Base-by-base conservation (phyloP, 2,797 vertebrate genomes). In the Ambastaia sidthimunki region DNA sequence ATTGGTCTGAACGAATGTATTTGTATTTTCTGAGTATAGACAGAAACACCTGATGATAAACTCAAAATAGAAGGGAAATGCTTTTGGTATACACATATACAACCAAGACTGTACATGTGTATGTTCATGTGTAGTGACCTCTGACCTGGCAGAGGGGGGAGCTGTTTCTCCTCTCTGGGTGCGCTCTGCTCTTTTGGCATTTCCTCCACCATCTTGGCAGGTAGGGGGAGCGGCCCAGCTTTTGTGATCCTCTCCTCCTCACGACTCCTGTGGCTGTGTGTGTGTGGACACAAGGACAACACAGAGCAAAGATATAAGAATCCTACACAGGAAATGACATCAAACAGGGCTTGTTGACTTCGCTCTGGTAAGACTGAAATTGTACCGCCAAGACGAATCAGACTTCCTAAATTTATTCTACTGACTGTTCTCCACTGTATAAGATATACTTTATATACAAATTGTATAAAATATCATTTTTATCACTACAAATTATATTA, bases 111-210 rank as follows among this genome's bases (percentile, higher is more conserved):
- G 44, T 74, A 41, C 16, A 62, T 52, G 50, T 10, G 65, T 57
- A n/a, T 21, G 54, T 59, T 23, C 31, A 44, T 72, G 44, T 72
- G 70, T 47, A 52, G 76, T 41, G 1, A 69, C 73, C 44, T 81
- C 90, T 93, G 83, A 98, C 98, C 98, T 95, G 97, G 97, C 80
- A 98, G 93, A 2, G 95, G 93, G 3, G 97, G 96, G 67, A 96
- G 95, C 88, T 92, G 96, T 81, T 99, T 99, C 54, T 95, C 94
- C 44, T 95, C 94, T 89, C 96, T 95, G 0, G 88, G 86, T 37
- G 90, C 71, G 15, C 92, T 86, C 21, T 97, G 93, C 85, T 98
- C 98, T 92, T 97, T 97, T 83, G 94, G 90, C 76, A 93, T 76
- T 69, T 98, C 97, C 84, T 98, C 97, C 1, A 87, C 57, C 25